Conservation (phyloP, 2,797 vertebrate species). For the Notolabrus celidotus region DNA sequence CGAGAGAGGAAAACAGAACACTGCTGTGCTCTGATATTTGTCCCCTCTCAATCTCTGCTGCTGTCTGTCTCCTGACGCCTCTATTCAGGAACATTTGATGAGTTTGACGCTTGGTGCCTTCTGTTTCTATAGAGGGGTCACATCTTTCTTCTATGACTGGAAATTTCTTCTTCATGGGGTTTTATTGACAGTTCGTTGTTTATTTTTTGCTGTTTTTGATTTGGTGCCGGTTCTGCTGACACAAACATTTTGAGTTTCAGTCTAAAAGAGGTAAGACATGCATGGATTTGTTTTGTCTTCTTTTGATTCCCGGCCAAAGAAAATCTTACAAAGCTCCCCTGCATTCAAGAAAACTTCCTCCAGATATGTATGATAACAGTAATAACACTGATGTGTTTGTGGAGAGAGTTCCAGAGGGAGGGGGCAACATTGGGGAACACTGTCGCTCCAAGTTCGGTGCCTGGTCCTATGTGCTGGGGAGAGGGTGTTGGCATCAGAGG, state of each 20-base stretch:
- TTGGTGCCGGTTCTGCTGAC: constrained; percentile 9
- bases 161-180: constrained; percentile 28
- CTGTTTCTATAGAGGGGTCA: constrained; percentile 46
- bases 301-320: background rate
- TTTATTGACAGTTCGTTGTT: background rate
- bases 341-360: background rate
- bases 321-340: background rate
- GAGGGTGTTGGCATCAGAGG: no score
- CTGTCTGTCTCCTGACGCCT: constrained; percentile 49
- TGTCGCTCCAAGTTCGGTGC: no score
- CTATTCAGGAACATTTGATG: constrained; percentile 62
- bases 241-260: constrained; percentile 1
- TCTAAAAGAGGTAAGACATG: background rate
- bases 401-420: no score
- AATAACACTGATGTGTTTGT: no score
- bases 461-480: no score
- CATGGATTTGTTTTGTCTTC: background rate
- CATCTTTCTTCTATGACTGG: constrained; percentile 32
- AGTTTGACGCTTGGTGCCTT: constrained; percentile 22
- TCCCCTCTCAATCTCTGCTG: constrained; percentile 1
- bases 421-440: no score
- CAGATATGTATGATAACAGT: background rate
- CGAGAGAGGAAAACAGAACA: constrained; percentile 45
- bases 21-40: constrained; percentile 47
- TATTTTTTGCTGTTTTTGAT: constrained; percentile 13